Percentiles rank a stretch among this genome's conserved stretches.
These are phyloP conservation scores for Stegana nigrithorax DNA, from an alignment of 2,888 invertebrate species.

Conservation along the genomic window DNA sequence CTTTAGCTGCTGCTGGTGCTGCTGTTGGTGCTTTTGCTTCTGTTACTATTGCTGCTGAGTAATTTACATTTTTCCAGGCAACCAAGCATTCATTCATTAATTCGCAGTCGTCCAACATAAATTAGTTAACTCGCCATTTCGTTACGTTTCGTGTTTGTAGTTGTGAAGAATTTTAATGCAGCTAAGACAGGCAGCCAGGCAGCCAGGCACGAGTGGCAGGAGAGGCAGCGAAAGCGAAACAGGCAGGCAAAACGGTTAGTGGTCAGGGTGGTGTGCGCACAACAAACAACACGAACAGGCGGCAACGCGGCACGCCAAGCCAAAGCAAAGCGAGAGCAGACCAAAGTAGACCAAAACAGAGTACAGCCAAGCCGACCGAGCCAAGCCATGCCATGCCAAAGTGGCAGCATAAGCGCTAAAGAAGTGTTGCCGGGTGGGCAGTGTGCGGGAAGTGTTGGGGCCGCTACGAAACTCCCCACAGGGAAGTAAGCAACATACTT, in stretches of 20 bases:
- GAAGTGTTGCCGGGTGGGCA: no score
- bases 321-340: constrained; percentile 12
- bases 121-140: constrained; percentile 56
- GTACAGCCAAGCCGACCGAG: background rate
- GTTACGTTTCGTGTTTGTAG: constrained; percentile 31
- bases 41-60: background rate
- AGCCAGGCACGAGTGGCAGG: constrained; percentile 29
- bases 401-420: no score
- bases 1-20: background rate
- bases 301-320: background rate
- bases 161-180: constrained; percentile 57
- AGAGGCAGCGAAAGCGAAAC: constrained; percentile 3
- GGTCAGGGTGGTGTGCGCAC: no score
- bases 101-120: constrained; percentile 59
- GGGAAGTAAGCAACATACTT: constrained; percentile 19
- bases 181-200: constrained; percentile 23
- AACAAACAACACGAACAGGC: no score
- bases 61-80: constrained; percentile 17
- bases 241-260: background rate
- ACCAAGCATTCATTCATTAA: constrained; percentile 46
- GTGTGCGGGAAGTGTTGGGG: no score
- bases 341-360: background rate
- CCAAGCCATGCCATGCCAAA: no score
- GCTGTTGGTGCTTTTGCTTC: background rate
- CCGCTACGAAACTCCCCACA: constrained; percentile 13